These are phyloP conservation scores for Phrynocephalus guinanensis DNA, from an alignment of 2,797 vertebrate species.

Conservation along the genomic window DNA sequence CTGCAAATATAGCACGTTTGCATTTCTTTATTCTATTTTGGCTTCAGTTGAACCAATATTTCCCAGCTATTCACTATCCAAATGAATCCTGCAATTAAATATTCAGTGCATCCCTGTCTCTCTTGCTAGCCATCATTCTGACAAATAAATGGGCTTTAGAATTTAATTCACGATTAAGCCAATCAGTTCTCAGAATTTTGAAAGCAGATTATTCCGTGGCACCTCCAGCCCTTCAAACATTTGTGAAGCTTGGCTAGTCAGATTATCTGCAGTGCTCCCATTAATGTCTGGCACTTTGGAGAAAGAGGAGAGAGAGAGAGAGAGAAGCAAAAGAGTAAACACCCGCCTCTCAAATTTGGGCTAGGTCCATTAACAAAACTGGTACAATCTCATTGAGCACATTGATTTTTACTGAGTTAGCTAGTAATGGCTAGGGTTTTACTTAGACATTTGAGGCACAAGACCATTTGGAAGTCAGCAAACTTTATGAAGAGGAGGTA, in stretches of 20 bases:
- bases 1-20: conserved; percentile 30
- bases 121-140: conserved; percentile 45
- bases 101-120: conserved; percentile 43
- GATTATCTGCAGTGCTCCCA: conserved; percentile 20
- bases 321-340: neutral
- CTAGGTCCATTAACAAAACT: conserved; percentile 30
- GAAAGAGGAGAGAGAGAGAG: neutral
- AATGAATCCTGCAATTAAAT: conserved; percentile 57
- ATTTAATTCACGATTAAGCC: conserved; percentile 51
- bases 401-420: conserved; percentile 45
- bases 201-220: conserved; percentile 36
- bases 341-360: neutral
- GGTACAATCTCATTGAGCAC: conserved; percentile 5
- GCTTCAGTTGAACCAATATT: conserved; percentile 51
- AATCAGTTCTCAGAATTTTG: conserved; percentile 46
- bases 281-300: conserved; percentile 7
- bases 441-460: conserved; percentile 5
- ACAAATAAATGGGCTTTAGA: conserved; percentile 51
- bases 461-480: conserved; percentile 6
- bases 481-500: neutral
- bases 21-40: conserved; percentile 40
- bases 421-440: neutral
- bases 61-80: conserved; percentile 54
- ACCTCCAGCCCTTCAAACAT: conserved; percentile 35
- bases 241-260: conserved; percentile 20